phyloP scores from a whole-genome alignment of 2,888 invertebrate species.

The Acanthococcus lagerstroemiae region DNA sequence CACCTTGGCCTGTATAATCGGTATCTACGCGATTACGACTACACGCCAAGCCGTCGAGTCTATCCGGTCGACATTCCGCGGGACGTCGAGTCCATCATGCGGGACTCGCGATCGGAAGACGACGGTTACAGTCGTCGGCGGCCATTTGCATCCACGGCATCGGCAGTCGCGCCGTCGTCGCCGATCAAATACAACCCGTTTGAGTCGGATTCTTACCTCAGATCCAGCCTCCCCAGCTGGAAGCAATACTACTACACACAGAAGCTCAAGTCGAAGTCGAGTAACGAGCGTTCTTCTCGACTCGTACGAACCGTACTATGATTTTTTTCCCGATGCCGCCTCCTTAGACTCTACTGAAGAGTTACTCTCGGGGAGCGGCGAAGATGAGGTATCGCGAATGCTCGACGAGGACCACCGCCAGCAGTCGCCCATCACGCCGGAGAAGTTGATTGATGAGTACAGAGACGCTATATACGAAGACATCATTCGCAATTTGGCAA shows the following conservation, averaged over 20 bases:
- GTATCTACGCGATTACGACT: conserved; percentile 17
- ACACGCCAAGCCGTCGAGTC: neutral
- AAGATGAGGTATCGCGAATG: neutral
- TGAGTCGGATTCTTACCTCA: conserved; percentile 17
- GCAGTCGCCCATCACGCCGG: neutral
- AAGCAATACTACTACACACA: conserved; percentile 24
- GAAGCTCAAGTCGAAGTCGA: conserved; percentile 14
- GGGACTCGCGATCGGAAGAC: neutral
- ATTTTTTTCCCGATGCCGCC: conserved; percentile 25
- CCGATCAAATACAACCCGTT: conserved; percentile 7
- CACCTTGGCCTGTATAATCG: no score
- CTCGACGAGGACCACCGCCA: neutral
- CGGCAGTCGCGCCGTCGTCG: neutral
- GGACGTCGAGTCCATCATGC: conserved; percentile 16
- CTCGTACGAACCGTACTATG: conserved; percentile 22
- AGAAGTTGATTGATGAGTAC: conserved; percentile 16
- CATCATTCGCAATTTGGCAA: conserved; percentile 18
- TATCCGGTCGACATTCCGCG: neutral
- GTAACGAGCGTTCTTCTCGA: conserved; percentile 13
- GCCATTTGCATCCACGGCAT: neutral
- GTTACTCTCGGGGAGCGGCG: neutral
- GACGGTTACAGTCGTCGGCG: neutral
- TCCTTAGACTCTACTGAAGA: conserved; percentile 17
- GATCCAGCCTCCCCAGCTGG: conserved; percentile 16
- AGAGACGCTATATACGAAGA: conserved; percentile 21